Base-by-base conservation (phyloP, 2,797 vertebrate species). In the Poeciliopsis paucimaculata region DNA sequence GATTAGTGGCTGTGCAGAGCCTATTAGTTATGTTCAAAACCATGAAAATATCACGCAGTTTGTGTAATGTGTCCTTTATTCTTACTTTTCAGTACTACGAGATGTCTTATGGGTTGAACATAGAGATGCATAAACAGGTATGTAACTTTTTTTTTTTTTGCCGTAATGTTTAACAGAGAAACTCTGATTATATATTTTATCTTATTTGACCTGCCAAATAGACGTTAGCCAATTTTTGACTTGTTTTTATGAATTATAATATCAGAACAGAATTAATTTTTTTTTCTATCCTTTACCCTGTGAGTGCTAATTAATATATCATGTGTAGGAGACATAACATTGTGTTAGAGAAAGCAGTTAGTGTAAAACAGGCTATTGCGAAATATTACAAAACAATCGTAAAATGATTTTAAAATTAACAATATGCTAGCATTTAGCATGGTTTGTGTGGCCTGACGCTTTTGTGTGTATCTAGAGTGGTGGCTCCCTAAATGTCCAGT, bases 111-210 rank as follows among this genome's bases (percentile, higher is more conserved):
- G 98, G 98, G 78, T 95, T 99, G 95, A 99, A 99, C 93, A 99
- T 99, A 89, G 98, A 99, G 93, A 99, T 99, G 98, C 98, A 99
- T 96, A 99, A 99, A 94, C 98, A 99, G 97, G 98, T 99, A 96
- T 91, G 97, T 94, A 57, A 83, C 85, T 8, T 77, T 66, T 53
- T 3, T 3, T 51, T 66, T 72, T 82, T 41, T 68, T 73, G 84
- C 88, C 83, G n/a, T 82, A 73, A 3, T 3, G 28, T n/a, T 43
- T 43, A 70, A 70, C 13, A 70, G 39, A 6, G 9, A 68, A 41
- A 41, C 36, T 18, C 31, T 20, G 20, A 66, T 26, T 36, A 23
- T 2, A 5, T 39, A 39, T 20, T 6, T 8, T 16, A 34, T 16
- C 28, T 34, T 51, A 23, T 53, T 62, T 62, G 60, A 62, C 31